Percentiles rank a stretch among this genome's conserved stretches.
Evolutionary conservation across 2,797 vertebrate species (phyloP).

Genomic region (Cossypha niveicapilla): DNA sequence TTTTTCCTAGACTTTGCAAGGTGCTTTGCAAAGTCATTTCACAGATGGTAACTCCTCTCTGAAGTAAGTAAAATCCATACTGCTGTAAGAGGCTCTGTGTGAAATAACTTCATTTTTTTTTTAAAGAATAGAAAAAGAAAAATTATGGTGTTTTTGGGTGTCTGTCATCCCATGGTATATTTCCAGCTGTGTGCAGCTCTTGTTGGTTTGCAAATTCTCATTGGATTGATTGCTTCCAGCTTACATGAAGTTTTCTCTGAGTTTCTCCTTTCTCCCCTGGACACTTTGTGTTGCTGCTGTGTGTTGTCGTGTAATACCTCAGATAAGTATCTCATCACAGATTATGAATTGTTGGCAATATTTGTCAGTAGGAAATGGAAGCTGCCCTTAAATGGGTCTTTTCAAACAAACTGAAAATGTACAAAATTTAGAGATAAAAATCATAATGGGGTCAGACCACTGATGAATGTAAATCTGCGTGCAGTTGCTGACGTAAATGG

Average conservation of each 20-base stretch:
- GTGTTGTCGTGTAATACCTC: background rate
- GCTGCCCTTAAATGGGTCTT: background rate
- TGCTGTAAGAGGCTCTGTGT: background rate
- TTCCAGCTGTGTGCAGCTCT: background rate
- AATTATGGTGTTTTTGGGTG: background rate
- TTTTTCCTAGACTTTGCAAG: background rate
- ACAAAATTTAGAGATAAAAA: constrained; percentile 32
- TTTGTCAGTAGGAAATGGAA: background rate
- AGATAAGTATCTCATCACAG: background rate
- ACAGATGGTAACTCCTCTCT: background rate
- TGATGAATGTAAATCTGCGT: background rate
- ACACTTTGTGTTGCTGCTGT: background rate
- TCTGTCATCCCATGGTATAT: background rate
- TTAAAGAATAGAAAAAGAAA: background rate
- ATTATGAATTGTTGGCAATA: background rate
- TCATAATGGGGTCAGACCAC: background rate
- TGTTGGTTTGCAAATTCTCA: background rate
- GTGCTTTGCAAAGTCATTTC: background rate
- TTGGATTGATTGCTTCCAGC: background rate
- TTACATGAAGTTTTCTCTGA: background rate
- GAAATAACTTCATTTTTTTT: background rate
- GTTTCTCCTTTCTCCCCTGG: background rate
- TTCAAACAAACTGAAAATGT: background rate
- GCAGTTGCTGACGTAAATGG: background rate
- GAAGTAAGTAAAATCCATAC: background rate